phyloP scores from a whole-genome alignment of 1,140 invertebrate genomes.

The Cotesia chilonis region DNA sequence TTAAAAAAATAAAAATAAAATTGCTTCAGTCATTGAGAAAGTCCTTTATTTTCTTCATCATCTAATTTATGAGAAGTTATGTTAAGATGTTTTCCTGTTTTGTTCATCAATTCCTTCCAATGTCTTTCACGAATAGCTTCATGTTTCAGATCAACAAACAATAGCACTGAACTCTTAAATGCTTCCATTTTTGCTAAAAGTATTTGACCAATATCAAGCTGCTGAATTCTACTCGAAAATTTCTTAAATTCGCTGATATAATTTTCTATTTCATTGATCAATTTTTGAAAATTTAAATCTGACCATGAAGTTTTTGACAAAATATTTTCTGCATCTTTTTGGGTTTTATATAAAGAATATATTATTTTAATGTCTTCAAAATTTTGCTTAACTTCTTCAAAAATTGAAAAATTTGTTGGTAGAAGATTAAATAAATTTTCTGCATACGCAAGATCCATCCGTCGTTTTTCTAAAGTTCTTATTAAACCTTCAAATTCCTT shows the following conservation, averaged over 20 bases:
- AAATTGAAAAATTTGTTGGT: conserved; percentile 81
- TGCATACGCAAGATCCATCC: conserved; percentile 76
- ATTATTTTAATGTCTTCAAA: conserved; percentile 77
- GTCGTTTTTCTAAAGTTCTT: conserved; percentile 72
- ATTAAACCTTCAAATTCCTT: conserved; percentile 76
- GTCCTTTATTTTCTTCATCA: conserved; percentile 25
- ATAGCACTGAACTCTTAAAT: conserved; percentile 85
- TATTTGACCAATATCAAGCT: conserved; percentile 70
- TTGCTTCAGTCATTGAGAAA: no score
- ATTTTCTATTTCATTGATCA: conserved; percentile 86
- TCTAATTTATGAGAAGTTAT: conserved; percentile 78
- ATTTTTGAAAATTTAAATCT: conserved; percentile 82
- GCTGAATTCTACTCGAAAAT: conserved; percentile 68
- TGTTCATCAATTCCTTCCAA: conserved; percentile 87
- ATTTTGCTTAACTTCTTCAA: conserved; percentile 75
- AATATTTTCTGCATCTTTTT: conserved; percentile 77
- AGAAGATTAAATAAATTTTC: conserved; percentile 88
- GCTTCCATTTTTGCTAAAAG: conserved; percentile 86
- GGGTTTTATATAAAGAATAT: conserved; percentile 81
- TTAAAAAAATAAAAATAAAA: neutral
- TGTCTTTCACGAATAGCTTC: conserved; percentile 88
- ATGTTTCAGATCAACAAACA: conserved; percentile 91
- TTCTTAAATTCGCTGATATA: conserved; percentile 82
- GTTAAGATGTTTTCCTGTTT: conserved; percentile 85
- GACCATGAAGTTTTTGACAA: conserved; percentile 90